A percentile compares a stretch with the other conserved stretches of the same genome.
Conservation (phyloP, 2,888 invertebrate genomes). For the Liposcelis brunnea region DNA sequence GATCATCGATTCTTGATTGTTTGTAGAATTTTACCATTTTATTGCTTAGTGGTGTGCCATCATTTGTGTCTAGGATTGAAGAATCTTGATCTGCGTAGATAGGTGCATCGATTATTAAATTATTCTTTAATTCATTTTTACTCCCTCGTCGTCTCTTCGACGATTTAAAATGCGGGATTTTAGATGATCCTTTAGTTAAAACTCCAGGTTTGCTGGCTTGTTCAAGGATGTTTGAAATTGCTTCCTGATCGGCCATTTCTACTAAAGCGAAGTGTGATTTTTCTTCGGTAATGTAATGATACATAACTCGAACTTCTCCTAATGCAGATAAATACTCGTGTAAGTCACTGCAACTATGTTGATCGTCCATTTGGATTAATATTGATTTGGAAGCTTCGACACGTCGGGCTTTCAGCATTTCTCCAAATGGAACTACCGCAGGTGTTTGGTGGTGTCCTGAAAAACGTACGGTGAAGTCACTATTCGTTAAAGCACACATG, state of each 20-base stretch:
- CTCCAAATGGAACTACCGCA: no score
- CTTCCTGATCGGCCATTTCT: neutral
- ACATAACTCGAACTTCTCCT: conserved; percentile 42
- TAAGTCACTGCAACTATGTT: conserved; percentile 45
- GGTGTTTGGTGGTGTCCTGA: no score
- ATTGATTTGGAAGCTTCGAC: conserved; percentile 47
- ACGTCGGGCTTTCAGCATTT: conserved; percentile 38
- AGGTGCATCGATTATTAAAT: neutral
- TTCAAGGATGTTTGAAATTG: neutral
- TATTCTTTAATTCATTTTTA: neutral
- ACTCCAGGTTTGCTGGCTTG: neutral
- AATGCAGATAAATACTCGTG: conserved; percentile 47
- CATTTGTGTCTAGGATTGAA: no score
- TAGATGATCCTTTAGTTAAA: neutral
- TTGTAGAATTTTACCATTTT: neutral
- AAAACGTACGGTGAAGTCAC: no score
- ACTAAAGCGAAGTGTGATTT: neutral
- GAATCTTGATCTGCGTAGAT: neutral
- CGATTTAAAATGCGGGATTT: no score
- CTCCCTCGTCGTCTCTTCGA: no score
- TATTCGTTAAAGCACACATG: no score
- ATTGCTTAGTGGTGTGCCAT: no score
- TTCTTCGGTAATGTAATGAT: conserved; percentile 34
- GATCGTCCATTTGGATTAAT: conserved; percentile 55
- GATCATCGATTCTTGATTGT: conserved; percentile 1